Evolutionary conservation across 2,797 vertebrate genomes (phyloP).

Genomic region (Paedocypris micromegethes): DNA sequence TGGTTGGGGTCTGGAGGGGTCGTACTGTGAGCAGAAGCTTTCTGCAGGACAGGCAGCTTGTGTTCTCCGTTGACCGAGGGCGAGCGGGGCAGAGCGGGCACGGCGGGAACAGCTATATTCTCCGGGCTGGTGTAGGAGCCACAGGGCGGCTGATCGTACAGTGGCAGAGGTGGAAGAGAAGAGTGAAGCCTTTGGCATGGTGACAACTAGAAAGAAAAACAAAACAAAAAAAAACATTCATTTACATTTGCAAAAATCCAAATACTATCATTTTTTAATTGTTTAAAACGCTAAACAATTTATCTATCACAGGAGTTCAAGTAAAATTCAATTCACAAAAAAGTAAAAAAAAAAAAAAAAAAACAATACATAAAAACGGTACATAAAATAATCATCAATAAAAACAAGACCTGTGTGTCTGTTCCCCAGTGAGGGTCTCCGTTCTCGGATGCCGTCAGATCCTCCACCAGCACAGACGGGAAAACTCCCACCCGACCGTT

Average conservation of each 20-base stretch:
- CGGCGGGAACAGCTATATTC: constrained; percentile 31
- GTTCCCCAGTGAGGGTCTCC: constrained; percentile 73
- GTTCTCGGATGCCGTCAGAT: constrained; percentile 78
- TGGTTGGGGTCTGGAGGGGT: not conserved
- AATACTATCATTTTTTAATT: too few species aligned
- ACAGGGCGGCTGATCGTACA: constrained; percentile 89
- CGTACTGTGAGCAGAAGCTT: constrained; percentile 66
- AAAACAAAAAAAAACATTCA: too few species aligned
- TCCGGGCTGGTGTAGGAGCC: constrained; percentile 87
- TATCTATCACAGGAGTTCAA: too few species aligned
- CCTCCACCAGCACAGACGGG: constrained; percentile 91
- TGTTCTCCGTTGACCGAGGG: constrained; percentile 85
- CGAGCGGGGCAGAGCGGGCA: constrained; percentile 73
- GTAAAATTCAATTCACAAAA: too few species aligned
- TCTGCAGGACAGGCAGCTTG: constrained; percentile 59
- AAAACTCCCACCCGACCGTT: constrained; percentile 87
- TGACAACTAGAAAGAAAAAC: constrained; percentile 70
- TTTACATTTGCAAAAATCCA: too few species aligned
- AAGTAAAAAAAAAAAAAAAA: too few species aligned
- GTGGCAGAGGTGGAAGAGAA: constrained; percentile 80
- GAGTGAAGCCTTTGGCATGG: constrained; percentile 76
- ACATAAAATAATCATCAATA: too few species aligned
- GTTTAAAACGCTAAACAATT: too few species aligned
- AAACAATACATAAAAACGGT: too few species aligned
- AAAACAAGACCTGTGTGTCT: constrained; percentile 67